Base-by-base conservation (phyloP, 2,797 vertebrate genomes). In the Channallabes apus region DNA sequence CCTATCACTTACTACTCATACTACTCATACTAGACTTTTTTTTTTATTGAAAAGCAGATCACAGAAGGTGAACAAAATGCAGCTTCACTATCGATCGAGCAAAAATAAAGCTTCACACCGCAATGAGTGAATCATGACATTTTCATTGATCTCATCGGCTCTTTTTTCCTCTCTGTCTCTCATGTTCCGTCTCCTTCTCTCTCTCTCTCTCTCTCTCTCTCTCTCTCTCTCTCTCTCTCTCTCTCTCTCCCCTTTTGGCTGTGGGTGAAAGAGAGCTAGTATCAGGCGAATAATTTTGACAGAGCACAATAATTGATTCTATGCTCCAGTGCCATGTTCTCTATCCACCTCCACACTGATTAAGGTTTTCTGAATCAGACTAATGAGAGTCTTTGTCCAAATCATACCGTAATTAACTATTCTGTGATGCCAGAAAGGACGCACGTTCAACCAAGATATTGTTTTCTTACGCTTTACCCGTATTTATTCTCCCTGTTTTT, bases 331-430 rank as follows among this genome's bases (percentile, higher is more conserved):
- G 86, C 67, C 62, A 61, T 88, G 87, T 87, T 90, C 86, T 84
- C 84, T 83, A 83, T 87, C 85, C 87, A 87, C 83, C 84, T 83
- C 83, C 86, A 85, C 82, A 82, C 88, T 90, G 86, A 90, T 91
- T 91, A 90, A 85, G 83, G 77, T 85, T 80, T 88, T 78, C 86
- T 46, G 79, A 88, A 71, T 87, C 81, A 76, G 79, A 35, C 80
- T 89, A 92, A 91, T 90, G 87, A 91, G 88, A 86, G 84, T 64
- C 84, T 90, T 90, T 88, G 85, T 90, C 84, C 86, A 86, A 88
- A 89, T 89, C 84, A 88, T 64, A 59, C 85, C 32, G 61, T 87
- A 91, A 90, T 91, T 91, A 91, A 85, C 82, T 69, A 86, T 79
- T 82, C 69, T 65, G 51, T n/a, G 76, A 83, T 75, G 80, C 84